Percentiles rank a stretch among this genome's conserved stretches.
Evolutionary conservation across 2,113 vertebrate genomes (phyloP).

Genomic region (Callipepla squamata): DNA sequence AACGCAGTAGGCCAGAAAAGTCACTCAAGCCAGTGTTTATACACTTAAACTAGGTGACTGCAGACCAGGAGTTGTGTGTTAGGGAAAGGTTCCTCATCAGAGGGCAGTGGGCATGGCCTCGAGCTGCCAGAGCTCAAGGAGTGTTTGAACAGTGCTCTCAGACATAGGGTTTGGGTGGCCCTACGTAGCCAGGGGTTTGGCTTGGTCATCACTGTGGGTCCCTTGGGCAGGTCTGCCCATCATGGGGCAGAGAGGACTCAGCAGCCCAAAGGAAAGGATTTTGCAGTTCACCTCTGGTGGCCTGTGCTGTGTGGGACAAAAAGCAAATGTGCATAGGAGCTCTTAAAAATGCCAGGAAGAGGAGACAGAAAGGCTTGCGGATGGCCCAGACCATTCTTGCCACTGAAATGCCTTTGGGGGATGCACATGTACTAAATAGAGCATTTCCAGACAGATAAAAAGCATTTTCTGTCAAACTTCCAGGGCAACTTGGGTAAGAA

Average conservation of each 20-base stretch:
- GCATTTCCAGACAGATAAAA: not conserved
- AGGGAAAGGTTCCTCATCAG: not conserved
- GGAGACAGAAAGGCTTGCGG: not conserved
- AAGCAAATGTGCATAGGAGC: no score
- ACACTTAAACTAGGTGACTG: not conserved
- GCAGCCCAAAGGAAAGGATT: not conserved
- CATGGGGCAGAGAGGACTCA: not conserved
- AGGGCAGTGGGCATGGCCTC: not conserved
- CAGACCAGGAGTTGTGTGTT: fast-evolving
- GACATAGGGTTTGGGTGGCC: not conserved
- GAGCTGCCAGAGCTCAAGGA: not conserved
- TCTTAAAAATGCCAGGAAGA: not conserved
- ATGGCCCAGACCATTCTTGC: not conserved
- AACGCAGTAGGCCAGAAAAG: not conserved
- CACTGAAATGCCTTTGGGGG: not conserved
- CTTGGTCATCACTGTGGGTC: not conserved
- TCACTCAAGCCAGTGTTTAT: fast-evolving
- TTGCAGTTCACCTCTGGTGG: not conserved
- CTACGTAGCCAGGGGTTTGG: not conserved
- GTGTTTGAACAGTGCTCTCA: not conserved
- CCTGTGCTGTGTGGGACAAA: not conserved
- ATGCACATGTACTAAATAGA: not conserved
- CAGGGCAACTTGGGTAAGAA: not conserved
- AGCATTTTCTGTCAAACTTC: conserved; percentile 30
- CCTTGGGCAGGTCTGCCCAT: not conserved